Conservation (phyloP, 2,113 vertebrate species). For the Callocephalon fimbriatum region DNA sequence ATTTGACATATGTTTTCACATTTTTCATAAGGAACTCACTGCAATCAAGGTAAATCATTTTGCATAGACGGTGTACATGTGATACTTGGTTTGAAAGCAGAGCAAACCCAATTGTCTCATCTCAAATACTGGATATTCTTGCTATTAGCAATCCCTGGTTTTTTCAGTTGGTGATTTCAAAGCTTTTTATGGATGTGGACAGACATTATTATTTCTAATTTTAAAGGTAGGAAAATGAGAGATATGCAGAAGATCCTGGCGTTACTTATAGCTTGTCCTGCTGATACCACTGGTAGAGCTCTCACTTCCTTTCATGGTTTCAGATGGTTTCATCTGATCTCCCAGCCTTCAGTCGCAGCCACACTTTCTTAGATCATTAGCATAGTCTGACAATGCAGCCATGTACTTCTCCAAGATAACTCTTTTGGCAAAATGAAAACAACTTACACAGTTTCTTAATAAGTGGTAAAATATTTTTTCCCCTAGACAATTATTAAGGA, state of each 20-base stretch:
- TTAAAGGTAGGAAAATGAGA: background rate
- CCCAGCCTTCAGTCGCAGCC: background rate
- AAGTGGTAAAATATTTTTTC: conserved; percentile 46
- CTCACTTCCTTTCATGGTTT: background rate
- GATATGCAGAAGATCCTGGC: background rate
- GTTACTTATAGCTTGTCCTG: background rate
- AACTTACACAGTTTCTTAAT: conserved; percentile 55
- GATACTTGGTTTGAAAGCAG: background rate
- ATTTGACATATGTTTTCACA: conserved; percentile 22
- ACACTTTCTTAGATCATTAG: rapidly evolving
- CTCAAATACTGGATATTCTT: background rate
- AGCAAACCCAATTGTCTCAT: background rate
- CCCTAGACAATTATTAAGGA: conserved; percentile 63
- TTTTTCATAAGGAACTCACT: conserved; percentile 30
- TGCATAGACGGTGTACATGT: background rate
- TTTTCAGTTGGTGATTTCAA: background rate
- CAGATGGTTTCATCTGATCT: background rate
- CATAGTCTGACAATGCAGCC: background rate
- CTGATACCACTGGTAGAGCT: background rate
- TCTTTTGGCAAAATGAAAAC: conserved; percentile 16
- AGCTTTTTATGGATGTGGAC: background rate
- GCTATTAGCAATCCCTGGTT: background rate
- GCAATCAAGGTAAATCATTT: background rate
- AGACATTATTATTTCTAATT: background rate
- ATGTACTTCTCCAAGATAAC: background rate